Base-by-base conservation (phyloP, 2,888 invertebrate genomes). In the Drosophila suboccidentalis region DNA sequence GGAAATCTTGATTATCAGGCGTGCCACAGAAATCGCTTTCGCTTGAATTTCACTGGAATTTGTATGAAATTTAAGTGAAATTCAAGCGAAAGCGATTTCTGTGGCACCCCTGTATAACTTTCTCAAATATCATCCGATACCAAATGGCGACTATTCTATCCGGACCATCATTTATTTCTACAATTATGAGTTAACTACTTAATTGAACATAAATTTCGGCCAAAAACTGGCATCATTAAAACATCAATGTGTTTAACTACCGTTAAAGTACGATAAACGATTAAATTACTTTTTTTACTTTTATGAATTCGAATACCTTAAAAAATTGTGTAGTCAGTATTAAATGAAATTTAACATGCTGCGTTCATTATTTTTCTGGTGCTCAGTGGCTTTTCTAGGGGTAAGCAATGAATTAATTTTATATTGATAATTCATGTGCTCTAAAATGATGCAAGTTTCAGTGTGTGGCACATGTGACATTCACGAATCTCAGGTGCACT, bases 401-500 rank as follows among this genome's bases (percentile, higher is more conserved):
- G 64, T 71, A 54, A 71, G 50, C 3, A 38, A 38, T n/a, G 19
- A 11, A n/a, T 13, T 11, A 1, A 4, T 19, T n/a, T 26, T 0
- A 0, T 32, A 9, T 10, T 11, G 5, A 0, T 10, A 29, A 1
- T 26, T 11, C 0, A 10, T 5, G 15, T 2, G 0, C 15, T 22
- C 4, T 2, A 11, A 1, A 15, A 11, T 17, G n/a, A 0, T 3
- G 6, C 2, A 8, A 15, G 17, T 53, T 63, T 3, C 11, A 71
- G 71, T 57, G 59, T 34, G 10, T 59, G 22, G 63, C 50, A 1
- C 53, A 71, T 15, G 59, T 80, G 4, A 15, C 65, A 6, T 85
- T 85, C 22, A 66, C 66, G 10, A 66, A 66, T 29, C 19, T 66
- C 0, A 60, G 50, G n/a, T 67, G 66, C 36, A 32, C 9, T 17